A percentile compares a stretch with the other conserved stretches of the same genome.
phyloP scores from a whole-genome alignment of 2,888 invertebrate genomes.

The Andrena dorsata region DNA sequence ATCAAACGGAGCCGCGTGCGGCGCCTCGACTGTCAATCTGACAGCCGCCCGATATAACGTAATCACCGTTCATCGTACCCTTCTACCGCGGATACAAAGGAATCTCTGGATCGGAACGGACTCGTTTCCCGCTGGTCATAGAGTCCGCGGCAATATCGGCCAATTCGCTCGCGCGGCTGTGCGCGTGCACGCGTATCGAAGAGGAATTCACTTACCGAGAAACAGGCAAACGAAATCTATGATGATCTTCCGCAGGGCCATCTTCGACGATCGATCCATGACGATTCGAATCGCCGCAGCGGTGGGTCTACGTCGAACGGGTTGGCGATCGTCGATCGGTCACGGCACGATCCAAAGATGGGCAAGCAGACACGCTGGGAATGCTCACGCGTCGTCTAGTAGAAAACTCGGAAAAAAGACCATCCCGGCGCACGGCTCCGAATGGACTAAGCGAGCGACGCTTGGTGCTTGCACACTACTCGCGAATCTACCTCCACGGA shows the following conservation, averaged over 20 bases:
- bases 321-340: not conserved
- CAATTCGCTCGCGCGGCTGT: not conserved
- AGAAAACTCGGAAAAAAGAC: conserved; percentile 15
- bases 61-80: conserved; percentile 58
- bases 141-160: conserved; percentile 6
- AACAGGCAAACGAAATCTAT: conserved; percentile 89
- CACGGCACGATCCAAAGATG: not conserved
- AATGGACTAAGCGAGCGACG: conserved; percentile 48
- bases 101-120: conserved; percentile 27
- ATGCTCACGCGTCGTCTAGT: conserved; percentile 8
- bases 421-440: conserved; percentile 21
- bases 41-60: conserved; percentile 63
- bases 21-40: conserved; percentile 75
- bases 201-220: conserved; percentile 87
- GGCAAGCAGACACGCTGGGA: not conserved
- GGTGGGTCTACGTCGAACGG: too few species aligned
- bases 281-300: not conserved
- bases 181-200: not conserved
- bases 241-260: conserved; percentile 88
- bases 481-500: conserved; percentile 16
- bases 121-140: not conserved
- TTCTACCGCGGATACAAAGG: conserved; percentile 43
- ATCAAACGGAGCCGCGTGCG: conserved; percentile 65
- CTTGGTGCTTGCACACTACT: conserved; percentile 14
- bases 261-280: conserved; percentile 87